A percentile compares a stretch with the other conserved stretches of the same genome.
Conservation (phyloP, 92 coral and sea anemone species). For the Plumapathes pennacea region DNA sequence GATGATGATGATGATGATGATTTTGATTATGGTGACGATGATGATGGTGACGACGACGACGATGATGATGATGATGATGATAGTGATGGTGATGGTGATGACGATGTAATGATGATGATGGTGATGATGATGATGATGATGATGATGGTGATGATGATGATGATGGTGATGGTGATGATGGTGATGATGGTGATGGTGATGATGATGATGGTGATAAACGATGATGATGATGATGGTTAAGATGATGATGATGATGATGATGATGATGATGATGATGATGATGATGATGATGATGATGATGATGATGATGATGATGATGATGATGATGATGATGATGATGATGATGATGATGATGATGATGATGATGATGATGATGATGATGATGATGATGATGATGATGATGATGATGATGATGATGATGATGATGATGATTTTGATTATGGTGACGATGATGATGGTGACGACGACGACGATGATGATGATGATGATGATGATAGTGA, state of each 20-base stretch:
- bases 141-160: slow-evolving; percentile 1
- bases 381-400: slow-evolving; percentile 1
- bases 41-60: not conserved
- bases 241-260: no score
- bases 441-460: no score
- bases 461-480: not conserved
- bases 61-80: not conserved
- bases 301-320: not conserved
- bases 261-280: not conserved
- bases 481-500: not conserved
- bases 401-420: no score
- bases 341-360: slow-evolving; percentile 1
- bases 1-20: no score
- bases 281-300: not conserved
- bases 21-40: no score
- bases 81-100: not conserved
- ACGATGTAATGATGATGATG: slow-evolving; percentile 1
- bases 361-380: slow-evolving; percentile 1
- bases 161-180: no score
- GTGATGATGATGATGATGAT: slow-evolving; percentile 1
- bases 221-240: no score
- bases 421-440: no score
- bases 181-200: no score
- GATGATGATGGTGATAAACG: no score
- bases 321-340: slow-evolving; percentile 1